A percentile compares a stretch with the other conserved stretches of the same genome.
Conservation (phyloP, 2,113 vertebrate genomes). For the Cyprinodon tularosa region DNA sequence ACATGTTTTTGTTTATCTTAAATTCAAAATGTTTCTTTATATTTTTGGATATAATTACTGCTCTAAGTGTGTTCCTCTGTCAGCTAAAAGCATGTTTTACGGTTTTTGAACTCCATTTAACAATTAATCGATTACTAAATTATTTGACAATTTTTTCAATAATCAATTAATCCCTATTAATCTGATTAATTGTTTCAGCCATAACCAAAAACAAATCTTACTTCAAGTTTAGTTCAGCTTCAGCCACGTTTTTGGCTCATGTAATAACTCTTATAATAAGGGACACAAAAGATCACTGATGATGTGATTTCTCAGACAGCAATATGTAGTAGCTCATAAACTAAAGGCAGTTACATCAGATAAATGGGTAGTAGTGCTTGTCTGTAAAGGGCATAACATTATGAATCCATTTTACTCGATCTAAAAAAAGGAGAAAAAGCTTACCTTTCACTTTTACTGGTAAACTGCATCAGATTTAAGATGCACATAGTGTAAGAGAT, state of each 20-base stretch:
- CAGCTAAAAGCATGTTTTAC: no score
- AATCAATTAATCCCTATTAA: no score
- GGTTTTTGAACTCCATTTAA: no score
- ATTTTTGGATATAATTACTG: no score
- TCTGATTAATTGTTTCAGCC: no score
- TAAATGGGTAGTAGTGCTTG: neutral
- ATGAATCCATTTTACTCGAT: neutral
- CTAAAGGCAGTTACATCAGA: neutral
- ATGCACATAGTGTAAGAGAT: neutral
- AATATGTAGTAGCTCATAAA: neutral
- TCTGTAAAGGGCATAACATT: neutral
- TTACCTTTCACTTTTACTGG: neutral
- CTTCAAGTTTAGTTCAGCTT: neutral
- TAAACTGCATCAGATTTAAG: neutral
- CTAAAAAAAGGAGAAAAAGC: neutral
- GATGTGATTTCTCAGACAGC: neutral
- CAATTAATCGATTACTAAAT: no score
- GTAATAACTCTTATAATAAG: neutral
- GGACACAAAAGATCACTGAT: neutral
- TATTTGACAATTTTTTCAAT: no score
- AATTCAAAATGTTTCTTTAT: no score
- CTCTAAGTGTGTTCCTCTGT: no score
- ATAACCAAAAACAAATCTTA: no score
- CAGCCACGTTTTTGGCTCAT: neutral
- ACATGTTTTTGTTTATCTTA: no score